Evolutionary conservation across 1,140 invertebrate genomes (phyloP), one percentile per base, ranked within the genome.

Genomic region (Coenobita brevimanus): DNA sequence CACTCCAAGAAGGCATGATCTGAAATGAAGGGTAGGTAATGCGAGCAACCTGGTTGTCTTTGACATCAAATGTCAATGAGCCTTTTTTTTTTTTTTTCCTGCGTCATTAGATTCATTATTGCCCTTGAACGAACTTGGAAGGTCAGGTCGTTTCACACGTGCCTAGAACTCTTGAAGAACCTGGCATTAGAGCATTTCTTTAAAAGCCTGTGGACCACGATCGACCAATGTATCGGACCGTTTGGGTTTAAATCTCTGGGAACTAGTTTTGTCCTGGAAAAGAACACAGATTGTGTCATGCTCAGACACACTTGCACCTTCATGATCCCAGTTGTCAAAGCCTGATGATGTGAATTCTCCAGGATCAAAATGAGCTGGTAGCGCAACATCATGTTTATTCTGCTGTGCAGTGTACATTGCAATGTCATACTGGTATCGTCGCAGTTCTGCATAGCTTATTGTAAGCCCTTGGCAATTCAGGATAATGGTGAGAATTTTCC

Each of bases 141-240:
- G 46, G 27, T 3, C 54, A n/a, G 8, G 15, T 24, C 41, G 54
- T 46, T 6, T 79, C 54, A 79, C 54, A 79, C 41, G 76, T 50
- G 6, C n/a, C 13, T 6, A 46, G 54, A 57, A 60, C 27, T 21
- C 38, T 54, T 24, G 76, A 36, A 17, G 43, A 6, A 46, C 76
- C 54, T 79, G 76, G 50, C 76, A 79, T 33, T 41, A 46, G 21
- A 79, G 30, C 10, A 54, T 36, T 27, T 6, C 17, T 17, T 50
- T 79, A 50, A 80, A 80, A 54, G 76, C 76, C 21, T 36, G 76
- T 33, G 76, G 76, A 33, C 76, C 76, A 80, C 57, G 76, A 27
- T 4, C 50, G 21, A 57, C 54, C 54, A 54, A 3, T 41, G 76
- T 54, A 17, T 79, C 36, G 4, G 76, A 79, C 24, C 46, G 46